Base-by-base conservation (phyloP, 1,140 invertebrate genomes). In the Alviniconcha marisindica region DNA sequence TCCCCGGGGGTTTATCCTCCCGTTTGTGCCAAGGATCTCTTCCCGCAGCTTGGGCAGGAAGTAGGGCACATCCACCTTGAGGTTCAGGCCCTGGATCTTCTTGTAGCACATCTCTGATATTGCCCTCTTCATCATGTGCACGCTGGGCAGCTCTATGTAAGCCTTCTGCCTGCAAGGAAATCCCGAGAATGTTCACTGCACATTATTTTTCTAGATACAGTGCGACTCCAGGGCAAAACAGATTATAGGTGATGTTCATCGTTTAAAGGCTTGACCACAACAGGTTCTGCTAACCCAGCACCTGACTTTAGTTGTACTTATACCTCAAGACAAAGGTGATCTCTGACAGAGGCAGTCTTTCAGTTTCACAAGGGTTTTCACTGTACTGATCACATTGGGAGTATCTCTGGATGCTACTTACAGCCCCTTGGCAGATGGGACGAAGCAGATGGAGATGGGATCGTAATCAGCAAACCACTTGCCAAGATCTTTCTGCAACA, bases 51-150 rank as follows among this genome's bases (percentile, higher is more conserved):
- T 71, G 36, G 69, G 69, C 69, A 71, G 36, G 36, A 71, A 71
- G 36, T 40, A 71, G 1, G 69, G 69, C 36, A 71, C 69, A 36
- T 71, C 69, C 33, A 71, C 69, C 69, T 71, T 71, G 10, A 71
- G 33, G 14, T 1, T 40, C 69, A 71, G 36, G 1, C 69, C 69
- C 7, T 21, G 10, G 36, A 71, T 40, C 15, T 71, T 71, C 69
- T 40, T 18, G 31, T 71, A 36, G 36, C 24, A 36, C 69, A 71
- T 71, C 36, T 71, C 69, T 3, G 0, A 2, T 1, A 71, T 28
- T 24, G 69, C 69, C 1, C 33, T 14, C 36, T 15, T 12, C 33
- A 71, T 36, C 36, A 15, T 38, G 12, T 71, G 31, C 69, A 18
- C 5, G 36, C 40, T 33, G 2, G 12, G 36, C 69, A 71, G 69